Evolutionary conservation across 2,888 invertebrate genomes (phyloP), one percentile per base, ranked within the genome.

Genomic region (Synergus itoensis): DNA sequence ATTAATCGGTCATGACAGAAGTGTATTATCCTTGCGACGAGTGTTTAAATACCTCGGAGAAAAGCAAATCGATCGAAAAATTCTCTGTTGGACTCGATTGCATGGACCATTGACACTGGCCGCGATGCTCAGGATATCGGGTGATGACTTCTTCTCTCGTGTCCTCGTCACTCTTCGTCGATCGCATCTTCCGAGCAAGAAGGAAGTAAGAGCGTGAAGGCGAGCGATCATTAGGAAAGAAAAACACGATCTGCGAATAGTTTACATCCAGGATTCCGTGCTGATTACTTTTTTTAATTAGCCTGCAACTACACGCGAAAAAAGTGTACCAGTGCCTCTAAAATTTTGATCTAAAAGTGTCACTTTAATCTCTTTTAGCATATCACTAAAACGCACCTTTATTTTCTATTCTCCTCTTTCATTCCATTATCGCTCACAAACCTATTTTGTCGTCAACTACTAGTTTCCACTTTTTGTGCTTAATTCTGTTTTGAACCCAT

Each of bases 281-380:
- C 81, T 78, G 78, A 81, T 81, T 81, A 82, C 73, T 36, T 65
- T 78, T 77, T 77, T 60, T 45, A 76, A 76, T 76, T 76, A 76
- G 62, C 60, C 76, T 62, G 40, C 41, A 62, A 45, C 21, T 63
- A 21, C 76, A 41, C 18, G 41, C 40, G 62, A 76, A 41, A 76
- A 73, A 53, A 73, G 73, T 53, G 53, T 48, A 73, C n/a, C 21
- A n/a, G 28, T n/a, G 11, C 4, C 4, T n/a, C 3, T 36, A 63
- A 1, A 14, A 28, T 63, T 63, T 63, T 63, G 28, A 63, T 8
- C 36, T 14, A 36, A 53, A 36, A 53, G 53, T 53, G 53, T 4
- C 48, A 0, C 12, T 48, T 16, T 14, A 48, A 48, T 48, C 14
- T 11, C 45, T 8, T 8, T 45, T 8, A 45, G 12, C 12, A 11